Evolutionary conservation across 1,140 invertebrate genomes (phyloP).

Genomic region (Zeugodacus cucurbitae): DNA sequence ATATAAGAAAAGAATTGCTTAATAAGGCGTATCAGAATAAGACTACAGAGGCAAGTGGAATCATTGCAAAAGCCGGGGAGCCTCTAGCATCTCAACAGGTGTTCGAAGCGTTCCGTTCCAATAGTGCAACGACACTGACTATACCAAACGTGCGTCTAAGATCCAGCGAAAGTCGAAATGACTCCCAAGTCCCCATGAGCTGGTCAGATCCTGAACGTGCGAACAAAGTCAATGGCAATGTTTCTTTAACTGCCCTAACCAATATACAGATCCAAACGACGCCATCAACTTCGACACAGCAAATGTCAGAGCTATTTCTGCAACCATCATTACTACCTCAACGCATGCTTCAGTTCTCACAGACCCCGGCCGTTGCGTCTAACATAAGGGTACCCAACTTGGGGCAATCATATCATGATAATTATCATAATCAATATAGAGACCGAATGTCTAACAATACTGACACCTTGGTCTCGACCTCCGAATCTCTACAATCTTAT

Average conservation of each 20-base stretch:
- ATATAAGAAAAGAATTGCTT: neutral
- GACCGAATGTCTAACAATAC: neutral
- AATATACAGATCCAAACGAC: neutral
- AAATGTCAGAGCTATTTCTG: neutral
- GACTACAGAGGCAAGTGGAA: neutral
- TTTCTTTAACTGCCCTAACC: neutral
- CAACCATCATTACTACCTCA: neutral
- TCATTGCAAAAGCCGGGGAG: neutral
- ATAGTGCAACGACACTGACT: neutral
- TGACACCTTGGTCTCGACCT: neutral
- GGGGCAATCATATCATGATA: neutral
- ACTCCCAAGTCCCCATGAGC: neutral
- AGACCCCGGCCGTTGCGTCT: neutral
- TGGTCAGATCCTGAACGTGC: neutral
- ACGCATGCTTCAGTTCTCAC: neutral
- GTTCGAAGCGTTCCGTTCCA: neutral
- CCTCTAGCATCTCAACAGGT: neutral
- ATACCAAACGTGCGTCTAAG: neutral
- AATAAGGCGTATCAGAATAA: neutral
- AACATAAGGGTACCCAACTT: neutral
- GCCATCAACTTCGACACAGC: neutral
- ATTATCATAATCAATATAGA: neutral
- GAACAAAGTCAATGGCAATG: neutral
- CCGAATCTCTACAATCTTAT: conserved; percentile 40
- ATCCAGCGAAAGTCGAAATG: neutral